Conservation (phyloP, 2,797 vertebrate genomes). For the Spatula clypeata region DNA sequence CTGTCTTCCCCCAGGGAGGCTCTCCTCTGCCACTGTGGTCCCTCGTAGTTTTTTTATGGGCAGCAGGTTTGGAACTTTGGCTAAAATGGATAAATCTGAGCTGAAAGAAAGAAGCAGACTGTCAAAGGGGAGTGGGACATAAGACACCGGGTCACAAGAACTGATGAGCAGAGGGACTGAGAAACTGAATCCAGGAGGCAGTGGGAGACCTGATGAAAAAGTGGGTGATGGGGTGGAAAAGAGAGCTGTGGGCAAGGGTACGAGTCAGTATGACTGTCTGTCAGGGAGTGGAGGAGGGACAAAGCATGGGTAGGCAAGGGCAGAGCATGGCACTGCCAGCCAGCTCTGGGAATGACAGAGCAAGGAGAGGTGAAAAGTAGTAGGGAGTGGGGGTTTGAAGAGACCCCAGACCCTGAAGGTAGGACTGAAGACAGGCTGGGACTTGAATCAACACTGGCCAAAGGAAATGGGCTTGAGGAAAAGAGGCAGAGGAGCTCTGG, state of each 20-base stretch:
- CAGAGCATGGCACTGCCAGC: not conserved
- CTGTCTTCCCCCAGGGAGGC: not conserved
- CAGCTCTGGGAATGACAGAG: not conserved
- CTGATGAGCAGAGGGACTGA: not conserved
- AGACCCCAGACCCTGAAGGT: not conserved
- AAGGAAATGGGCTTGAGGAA: not conserved
- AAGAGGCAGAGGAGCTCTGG: not conserved
- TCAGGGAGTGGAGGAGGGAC: not conserved
- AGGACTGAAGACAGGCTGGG: not conserved
- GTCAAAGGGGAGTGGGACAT: not conserved
- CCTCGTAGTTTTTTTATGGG: not conserved
- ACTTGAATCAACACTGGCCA: not conserved
- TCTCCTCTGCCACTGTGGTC: not conserved
- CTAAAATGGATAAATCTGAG: not conserved
- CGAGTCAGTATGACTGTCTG: fast-evolving
- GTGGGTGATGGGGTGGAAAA: not conserved
- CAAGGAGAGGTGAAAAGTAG: not conserved
- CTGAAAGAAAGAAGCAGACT: not conserved
- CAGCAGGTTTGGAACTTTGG: not conserved
- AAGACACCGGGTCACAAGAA: not conserved
- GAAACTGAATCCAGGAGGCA: not conserved
- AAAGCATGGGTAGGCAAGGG: not conserved
- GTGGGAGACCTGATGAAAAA: not conserved
- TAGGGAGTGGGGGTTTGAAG: not conserved
- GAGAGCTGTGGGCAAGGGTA: not conserved